phyloP scores from a whole-genome alignment of 2,888 invertebrate genomes.

The Eueremaeus valkanovi region DNA sequence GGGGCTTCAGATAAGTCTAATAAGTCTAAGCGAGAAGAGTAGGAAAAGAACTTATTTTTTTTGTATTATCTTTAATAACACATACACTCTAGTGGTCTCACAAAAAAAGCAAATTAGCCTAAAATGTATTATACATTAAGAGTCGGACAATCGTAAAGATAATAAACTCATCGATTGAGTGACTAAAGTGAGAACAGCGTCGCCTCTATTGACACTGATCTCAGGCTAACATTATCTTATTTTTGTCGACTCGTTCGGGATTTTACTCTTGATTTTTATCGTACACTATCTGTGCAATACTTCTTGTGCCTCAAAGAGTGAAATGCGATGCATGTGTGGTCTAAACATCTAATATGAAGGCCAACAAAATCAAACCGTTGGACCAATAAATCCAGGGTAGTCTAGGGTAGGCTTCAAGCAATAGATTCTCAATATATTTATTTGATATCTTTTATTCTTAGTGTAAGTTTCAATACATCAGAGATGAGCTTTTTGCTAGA shows the following conservation, averaged over 20 bases:
- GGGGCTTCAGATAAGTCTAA: neutral
- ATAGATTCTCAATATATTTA: slow-evolving; percentile 6
- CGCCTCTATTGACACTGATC: neutral
- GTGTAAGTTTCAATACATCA: neutral
- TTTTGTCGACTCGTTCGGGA: neutral
- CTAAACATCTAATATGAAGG: neutral
- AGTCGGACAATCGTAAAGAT: neutral
- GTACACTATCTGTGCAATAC: neutral
- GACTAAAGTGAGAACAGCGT: slow-evolving; percentile 16
- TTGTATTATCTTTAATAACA: neutral
- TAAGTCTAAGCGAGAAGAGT: too few relatives aligned
- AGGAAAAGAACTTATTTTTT: neutral
- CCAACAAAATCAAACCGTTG: neutral
- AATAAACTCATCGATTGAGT: neutral
- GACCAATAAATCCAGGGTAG: neutral
- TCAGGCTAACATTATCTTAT: neutral
- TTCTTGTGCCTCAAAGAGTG: neutral
- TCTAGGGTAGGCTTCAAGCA: slow-evolving; percentile 1
- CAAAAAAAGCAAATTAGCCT: slow-evolving; percentile 6
- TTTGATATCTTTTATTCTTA: neutral
- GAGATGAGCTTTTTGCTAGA: neutral
- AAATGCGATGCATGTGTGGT: slow-evolving; percentile 31
- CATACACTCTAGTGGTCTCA: neutral
- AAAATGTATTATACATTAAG: neutral
- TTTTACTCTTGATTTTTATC: neutral